Base-by-base conservation (phyloP, 2,113 vertebrate genomes). In the Myrmophylax atrothorax region DNA sequence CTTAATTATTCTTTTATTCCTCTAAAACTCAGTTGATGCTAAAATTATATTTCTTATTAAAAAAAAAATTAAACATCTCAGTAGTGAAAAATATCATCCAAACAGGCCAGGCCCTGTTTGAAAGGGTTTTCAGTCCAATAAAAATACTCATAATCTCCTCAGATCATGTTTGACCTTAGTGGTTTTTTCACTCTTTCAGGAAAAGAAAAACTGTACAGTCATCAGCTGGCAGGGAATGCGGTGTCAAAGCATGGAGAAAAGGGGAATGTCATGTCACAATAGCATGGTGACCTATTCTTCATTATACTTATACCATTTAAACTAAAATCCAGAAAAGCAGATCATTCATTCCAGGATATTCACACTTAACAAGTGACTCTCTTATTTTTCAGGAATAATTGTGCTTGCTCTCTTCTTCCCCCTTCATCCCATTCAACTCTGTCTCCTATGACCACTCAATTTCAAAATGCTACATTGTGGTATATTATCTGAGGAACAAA, bases 1-100 rank as follows among this genome's bases (percentile, higher is more conserved):
- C 6, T 82, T 70, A n/a, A 40, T 28, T 84, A 38, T 74, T 47
- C 23, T 81, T 79, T n/a, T 81, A 26, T 91, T 85, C 29, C 28
- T 89, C 64, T 82, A 93, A 77, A 96, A 94, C 59, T 81, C 93
- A 97, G 67, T 91, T 89, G 96, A 97, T 96, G 81, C 12, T 97
- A 97, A 97, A 97, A 96, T 96, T 74, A 91, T 29, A 56, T n/a
- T 93, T 90, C 97, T 90, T 66, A 69, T 55, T 66, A 40, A 90
- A 80, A 64, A n/a, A 44, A 40, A 28, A 26, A 6, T 72, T 46
- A 88, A 64, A 77, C 25, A 68, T 89, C 77, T 66, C 91, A 67
- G 69, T 89, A 91, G 60, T 74, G 69, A 96, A 76, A 97, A 97
- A 92, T 93, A 72, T 87, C 81, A 97, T 64, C 58, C 9, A 91